These are phyloP conservation scores for Rhabdomys dilectus DNA, from an alignment of 2,113 vertebrate genomes.

Conservation along the genomic window DNA sequence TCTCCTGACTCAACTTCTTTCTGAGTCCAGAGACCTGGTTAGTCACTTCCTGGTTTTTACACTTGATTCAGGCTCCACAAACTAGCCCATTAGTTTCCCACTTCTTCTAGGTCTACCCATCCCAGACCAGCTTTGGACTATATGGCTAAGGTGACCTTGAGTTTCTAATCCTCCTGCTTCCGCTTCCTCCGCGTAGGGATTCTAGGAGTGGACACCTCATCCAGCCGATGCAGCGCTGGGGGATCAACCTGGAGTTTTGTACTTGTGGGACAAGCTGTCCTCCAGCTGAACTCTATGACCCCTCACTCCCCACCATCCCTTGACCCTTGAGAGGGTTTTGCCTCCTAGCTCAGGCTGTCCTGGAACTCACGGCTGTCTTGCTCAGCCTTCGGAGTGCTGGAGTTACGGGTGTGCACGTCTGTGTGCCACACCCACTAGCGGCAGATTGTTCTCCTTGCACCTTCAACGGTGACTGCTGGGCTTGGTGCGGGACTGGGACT, in stretches of 20 bases:
- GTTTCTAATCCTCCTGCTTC: not conserved
- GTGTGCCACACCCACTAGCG: not conserved
- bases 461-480: not conserved
- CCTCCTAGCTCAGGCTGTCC: not conserved
- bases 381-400: not conserved
- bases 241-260: not conserved
- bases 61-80: not conserved
- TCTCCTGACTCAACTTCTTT: not conserved
- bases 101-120: not conserved
- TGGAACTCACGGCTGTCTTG: not conserved
- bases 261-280: not conserved
- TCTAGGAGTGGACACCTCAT: not conserved
- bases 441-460: not conserved
- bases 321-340: not conserved
- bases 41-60: conserved; percentile 17
- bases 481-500: not conserved
- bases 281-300: not conserved
- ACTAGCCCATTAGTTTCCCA: not conserved
- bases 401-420: not conserved
- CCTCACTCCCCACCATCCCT: too few relatives aligned
- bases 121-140: not conserved
- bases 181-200: not conserved
- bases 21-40: not conserved
- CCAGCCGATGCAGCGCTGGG: too few relatives aligned
- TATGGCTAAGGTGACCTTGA: not conserved